Percentiles rank a stretch among this genome's conserved stretches.
Conservation (phyloP, 2,113 vertebrate genomes). For the Salvelinus fontinalis region DNA sequence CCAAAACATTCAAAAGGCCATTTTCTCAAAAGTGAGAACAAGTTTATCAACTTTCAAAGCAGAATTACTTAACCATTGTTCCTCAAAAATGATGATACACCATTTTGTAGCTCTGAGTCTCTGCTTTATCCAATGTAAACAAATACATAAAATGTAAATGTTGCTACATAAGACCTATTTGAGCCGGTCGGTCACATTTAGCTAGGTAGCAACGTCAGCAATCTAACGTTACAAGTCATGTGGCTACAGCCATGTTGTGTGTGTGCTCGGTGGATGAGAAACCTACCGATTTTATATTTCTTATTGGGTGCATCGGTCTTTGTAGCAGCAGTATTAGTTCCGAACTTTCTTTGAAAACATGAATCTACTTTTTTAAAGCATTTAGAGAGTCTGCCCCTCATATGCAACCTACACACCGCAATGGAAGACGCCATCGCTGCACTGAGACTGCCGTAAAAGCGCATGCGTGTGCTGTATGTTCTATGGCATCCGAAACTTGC, state of each 20-base stretch:
- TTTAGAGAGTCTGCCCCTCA: slow-evolving; percentile 41
- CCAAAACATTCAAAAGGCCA: too few relatives aligned
- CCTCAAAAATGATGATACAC: too few relatives aligned
- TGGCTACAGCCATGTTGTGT: background rate
- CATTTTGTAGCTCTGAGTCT: too few relatives aligned
- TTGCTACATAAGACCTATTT: background rate
- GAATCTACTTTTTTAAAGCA: slow-evolving; percentile 30
- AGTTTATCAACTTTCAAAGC: too few relatives aligned
- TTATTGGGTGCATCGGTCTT: slow-evolving; percentile 8
- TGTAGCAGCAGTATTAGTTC: slow-evolving; percentile 30
- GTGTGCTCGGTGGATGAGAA: background rate
- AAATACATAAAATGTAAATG: too few relatives aligned
- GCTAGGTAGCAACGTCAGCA: background rate
- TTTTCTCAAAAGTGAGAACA: too few relatives aligned
- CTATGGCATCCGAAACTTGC: slow-evolving; percentile 51
- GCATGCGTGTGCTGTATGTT: slow-evolving; percentile 46
- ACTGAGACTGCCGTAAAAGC: background rate
- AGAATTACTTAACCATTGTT: too few relatives aligned
- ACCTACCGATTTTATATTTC: slow-evolving; percentile 49
- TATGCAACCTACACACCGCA: slow-evolving; percentile 54
- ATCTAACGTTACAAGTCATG: background rate
- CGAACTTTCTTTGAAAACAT: slow-evolving; percentile 30
- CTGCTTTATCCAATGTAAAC: too few relatives aligned
- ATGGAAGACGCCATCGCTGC: slow-evolving; percentile 73
- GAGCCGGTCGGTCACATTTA: background rate